These are phyloP conservation scores for Aphis gossypii DNA, from an alignment of 1,140 invertebrate genomes.

Conservation along the genomic window DNA sequence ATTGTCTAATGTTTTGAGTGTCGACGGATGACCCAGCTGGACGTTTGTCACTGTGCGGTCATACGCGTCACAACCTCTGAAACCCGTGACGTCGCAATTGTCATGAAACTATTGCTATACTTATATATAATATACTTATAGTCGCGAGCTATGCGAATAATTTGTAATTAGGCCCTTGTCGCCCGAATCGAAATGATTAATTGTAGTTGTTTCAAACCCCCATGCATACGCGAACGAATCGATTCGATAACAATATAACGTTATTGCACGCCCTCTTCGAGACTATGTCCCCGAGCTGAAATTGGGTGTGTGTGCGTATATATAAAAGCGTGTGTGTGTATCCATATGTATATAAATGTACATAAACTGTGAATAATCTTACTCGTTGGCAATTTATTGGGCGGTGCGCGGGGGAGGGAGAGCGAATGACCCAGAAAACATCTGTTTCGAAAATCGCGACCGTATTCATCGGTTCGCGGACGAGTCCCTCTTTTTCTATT, in stretches of 20 bases:
- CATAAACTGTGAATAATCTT: constrained; percentile 52
- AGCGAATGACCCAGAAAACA: constrained; percentile 47
- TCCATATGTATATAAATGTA: background rate
- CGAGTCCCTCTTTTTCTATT: constrained; percentile 43
- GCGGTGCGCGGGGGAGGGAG: background rate
- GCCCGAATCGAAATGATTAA: constrained; percentile 1
- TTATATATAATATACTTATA: background rate
- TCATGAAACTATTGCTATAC: background rate
- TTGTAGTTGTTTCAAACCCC: constrained; percentile 1
- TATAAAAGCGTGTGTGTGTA: background rate
- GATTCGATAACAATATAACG: constrained; percentile 39
- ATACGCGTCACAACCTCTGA: background rate
- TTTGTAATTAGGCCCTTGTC: constrained; percentile 39
- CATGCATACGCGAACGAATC: background rate
- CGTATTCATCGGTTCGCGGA: background rate
- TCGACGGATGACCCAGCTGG: background rate
- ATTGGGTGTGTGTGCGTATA: background rate
- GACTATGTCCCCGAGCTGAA: background rate
- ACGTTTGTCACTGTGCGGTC: background rate
- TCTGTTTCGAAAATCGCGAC: constrained; percentile 57
- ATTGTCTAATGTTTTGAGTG: background rate
- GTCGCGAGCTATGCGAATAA: background rate
- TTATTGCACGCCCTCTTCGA: constrained; percentile 30
- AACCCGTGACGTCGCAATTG: background rate
- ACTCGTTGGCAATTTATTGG: constrained; percentile 39